Evolutionary conservation across 2,797 vertebrate species (phyloP), one percentile per base, ranked within the genome.

Genomic region (Hydrophis major): DNA sequence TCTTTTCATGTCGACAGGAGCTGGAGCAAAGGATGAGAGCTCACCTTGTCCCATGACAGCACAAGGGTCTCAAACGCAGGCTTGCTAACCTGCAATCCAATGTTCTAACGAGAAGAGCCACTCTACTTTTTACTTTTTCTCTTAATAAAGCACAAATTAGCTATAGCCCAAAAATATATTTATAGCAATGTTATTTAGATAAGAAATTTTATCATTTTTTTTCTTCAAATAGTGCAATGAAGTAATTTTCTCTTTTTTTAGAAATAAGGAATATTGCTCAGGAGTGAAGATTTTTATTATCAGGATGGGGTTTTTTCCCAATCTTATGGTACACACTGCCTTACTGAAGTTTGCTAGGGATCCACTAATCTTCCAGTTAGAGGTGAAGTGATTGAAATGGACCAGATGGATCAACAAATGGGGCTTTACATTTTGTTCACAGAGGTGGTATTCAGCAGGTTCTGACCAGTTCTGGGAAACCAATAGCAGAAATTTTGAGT

Each of bases 131-230:
- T 37, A 88, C 20, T 59, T 32, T 88, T 88, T 87, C 32, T 37
- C 32, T 88, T 63, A 53, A 32, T 14, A 53, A 53, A 32, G 42
- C 5, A 61, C 11, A 83, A 28, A 18, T 78, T 14, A 56, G 25
- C 22, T 50, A n/a, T 42, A 22, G 32, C 12, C 37, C 56, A 13
- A 59, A 92, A 78, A 42, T 7, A 32, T 69, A 32, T 2, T 14
- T 66, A n/a, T 92, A 92, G 14, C 22, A 87, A 89, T 25, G 95
- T 96, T 94, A 83, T 86, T 14, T 92, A 50, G 91, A 83, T 83
- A 12, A 89, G 28, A 59, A 20, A 37, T 94, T 91, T 53, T 55
- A 74, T 93, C 92, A 93, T 74, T 90, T 57, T 86, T 86, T 28
- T 27, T 83, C 93, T 92, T 93, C 37, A 60, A 57, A 86, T 5